These are phyloP conservation scores for Limnephilus lunatus DNA, from an alignment of 2,888 invertebrate genomes.

Conservation along the genomic window DNA sequence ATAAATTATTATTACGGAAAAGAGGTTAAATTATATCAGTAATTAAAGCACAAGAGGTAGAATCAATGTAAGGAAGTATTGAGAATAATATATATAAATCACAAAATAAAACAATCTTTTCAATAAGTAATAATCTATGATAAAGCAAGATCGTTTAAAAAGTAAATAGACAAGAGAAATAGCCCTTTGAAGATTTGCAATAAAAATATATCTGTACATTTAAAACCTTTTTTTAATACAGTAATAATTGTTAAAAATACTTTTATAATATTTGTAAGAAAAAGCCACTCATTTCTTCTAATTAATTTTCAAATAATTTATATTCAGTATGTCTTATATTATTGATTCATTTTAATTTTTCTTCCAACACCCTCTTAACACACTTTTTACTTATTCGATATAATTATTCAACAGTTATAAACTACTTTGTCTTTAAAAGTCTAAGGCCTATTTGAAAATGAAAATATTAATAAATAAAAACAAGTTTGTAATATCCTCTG, in stretches of 20 bases:
- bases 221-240: constrained; percentile 17
- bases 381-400: constrained; percentile 54
- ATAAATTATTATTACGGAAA: neutral
- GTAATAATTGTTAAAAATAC: constrained; percentile 24
- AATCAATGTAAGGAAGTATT: constrained; percentile 35
- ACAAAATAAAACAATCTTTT: neutral
- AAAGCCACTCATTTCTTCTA: constrained; percentile 61
- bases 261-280: constrained; percentile 40
- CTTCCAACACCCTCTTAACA: neutral
- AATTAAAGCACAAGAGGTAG: constrained; percentile 38
- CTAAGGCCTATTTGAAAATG: constrained; percentile 44
- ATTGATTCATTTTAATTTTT: constrained; percentile 41
- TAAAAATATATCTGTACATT: constrained; percentile 7
- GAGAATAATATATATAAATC: neutral
- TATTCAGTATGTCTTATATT: constrained; percentile 56
- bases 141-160: neutral
- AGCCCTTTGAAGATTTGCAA: neutral
- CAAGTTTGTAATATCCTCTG: too few relatives aligned
- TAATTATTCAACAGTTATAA: constrained; percentile 61
- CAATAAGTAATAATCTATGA: neutral
- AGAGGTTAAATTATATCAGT: neutral
- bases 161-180: neutral
- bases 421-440: constrained; percentile 43
- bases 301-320: constrained; percentile 48
- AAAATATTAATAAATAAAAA: neutral